Evolutionary conservation across 2,888 invertebrate genomes (phyloP), one percentile per base, ranked within the genome.

Genomic region (Alloplasta piceator): DNA sequence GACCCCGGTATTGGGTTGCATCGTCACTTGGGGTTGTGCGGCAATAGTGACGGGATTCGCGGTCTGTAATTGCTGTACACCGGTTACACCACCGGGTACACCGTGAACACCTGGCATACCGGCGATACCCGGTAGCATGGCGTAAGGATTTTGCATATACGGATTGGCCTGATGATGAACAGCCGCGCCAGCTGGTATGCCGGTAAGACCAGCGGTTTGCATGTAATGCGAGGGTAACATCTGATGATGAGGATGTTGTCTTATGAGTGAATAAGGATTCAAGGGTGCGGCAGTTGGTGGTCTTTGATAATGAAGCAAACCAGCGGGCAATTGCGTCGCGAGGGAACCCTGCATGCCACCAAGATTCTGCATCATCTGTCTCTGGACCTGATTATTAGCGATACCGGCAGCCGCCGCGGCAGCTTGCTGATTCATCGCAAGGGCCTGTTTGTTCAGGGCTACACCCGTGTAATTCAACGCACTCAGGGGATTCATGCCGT

Each of bases 391-490:
- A 90, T 82, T 86, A 78, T 78, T 76, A 70, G 88, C 88, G 63
- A 92, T 85, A 12, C 91, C 87, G 3, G 26, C 26, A 26, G 26
- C 26, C 26, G 26, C 26, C 26, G 26, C 26, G 26, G 26, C 26
- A 26, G 91, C 83, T 80, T 84, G 85, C 80, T 82, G 86, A 81
- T 79, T 87, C 82, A 85, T 84, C 56, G 91, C 90, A 52, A 94
- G 88, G 58, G 93, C 91, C 86, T 94, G 94, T 88, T 96, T 96
- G 90, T 96, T 96, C 61, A 96, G 92, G 2, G 96, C 94, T 64
- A 96, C 94, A 41, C 96, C 96, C 7, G 96, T 95, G 89, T 96
- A 96, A 88, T 94, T 95, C 41, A 95, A 92, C 1, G 95, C 95
- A 78, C 94, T 94, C 50, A 95, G 91, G 14, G 94, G 94, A 85